phyloP scores from a whole-genome alignment of 1,140 invertebrate genomes.

The Platyscapa corneri region DNA sequence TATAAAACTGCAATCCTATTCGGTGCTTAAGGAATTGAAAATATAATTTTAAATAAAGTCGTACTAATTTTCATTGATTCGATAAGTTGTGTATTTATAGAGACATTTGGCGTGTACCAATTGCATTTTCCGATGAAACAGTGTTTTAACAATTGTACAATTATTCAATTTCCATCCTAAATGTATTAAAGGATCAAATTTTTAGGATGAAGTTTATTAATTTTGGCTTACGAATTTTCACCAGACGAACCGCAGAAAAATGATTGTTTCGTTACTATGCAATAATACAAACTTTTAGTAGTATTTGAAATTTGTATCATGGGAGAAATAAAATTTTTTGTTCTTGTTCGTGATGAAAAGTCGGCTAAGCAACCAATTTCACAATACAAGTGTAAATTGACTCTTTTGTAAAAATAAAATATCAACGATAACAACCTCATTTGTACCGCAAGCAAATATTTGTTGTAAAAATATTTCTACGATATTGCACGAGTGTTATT shows the following conservation, averaged over 20 bases:
- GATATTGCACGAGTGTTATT: conserved; percentile 20
- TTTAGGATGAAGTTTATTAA: no score
- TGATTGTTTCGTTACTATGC: no score
- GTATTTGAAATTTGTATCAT: neutral
- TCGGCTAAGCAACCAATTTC: neutral
- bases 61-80: neutral
- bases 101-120: neutral
- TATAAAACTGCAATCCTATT: neutral
- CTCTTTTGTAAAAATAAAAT: neutral
- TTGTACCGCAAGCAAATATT: neutral
- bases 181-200: no score
- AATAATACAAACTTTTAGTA: neutral
- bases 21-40: neutral
- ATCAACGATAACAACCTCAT: conserved; percentile 35
- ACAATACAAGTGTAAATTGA: neutral
- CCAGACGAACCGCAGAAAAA: no score
- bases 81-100: neutral
- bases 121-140: neutral
- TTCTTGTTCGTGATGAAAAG: neutral
- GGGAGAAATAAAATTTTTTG: neutral
- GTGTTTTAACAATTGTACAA: neutral
- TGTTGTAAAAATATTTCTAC: conserved; percentile 28
- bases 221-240: neutral
- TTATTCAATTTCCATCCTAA: neutral
- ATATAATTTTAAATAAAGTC: neutral